phyloP scores from a whole-genome alignment of 1,140 invertebrate genomes.

The Drosophila orosa region DNA sequence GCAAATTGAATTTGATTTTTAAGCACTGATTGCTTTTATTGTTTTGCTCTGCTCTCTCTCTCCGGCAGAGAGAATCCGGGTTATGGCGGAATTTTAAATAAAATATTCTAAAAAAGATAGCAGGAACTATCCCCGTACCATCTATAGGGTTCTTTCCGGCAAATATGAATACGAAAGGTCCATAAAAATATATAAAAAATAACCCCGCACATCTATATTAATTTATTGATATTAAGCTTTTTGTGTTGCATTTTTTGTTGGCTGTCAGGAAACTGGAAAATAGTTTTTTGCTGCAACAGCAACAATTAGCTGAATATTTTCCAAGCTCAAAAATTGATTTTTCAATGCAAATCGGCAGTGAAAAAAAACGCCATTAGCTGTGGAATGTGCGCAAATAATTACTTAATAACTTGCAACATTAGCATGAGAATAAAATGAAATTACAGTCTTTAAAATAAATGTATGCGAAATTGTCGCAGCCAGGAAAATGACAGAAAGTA shows the following conservation, averaged over 20 bases:
- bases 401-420: slow-evolving; percentile 70
- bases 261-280: slow-evolving; percentile 21
- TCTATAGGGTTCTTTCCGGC: slow-evolving; percentile 13
- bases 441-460: slow-evolving; percentile 83
- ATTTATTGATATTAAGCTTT: slow-evolving; percentile 70
- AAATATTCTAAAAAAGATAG: slow-evolving; percentile 69
- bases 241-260: slow-evolving; percentile 49
- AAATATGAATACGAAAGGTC: background rate
- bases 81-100: slow-evolving; percentile 61
- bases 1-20: slow-evolving; percentile 82
- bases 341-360: slow-evolving; percentile 52
- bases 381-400: slow-evolving; percentile 73
- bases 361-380: slow-evolving; percentile 41
- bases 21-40: slow-evolving; percentile 82
- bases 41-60: slow-evolving; percentile 51
- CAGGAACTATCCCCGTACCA: background rate
- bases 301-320: slow-evolving; percentile 38
- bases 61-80: slow-evolving; percentile 7
- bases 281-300: slow-evolving; percentile 21
- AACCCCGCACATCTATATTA: slow-evolving; percentile 34
- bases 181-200: slow-evolving; percentile 18
- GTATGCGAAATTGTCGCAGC: slow-evolving; percentile 72
- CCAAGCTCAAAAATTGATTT: slow-evolving; percentile 59
- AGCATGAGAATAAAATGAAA: slow-evolving; percentile 78
- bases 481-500: slow-evolving; percentile 73